Evolutionary conservation across 1,140 invertebrate species (phyloP).

Genomic region (Penaeus chinensis): DNA sequence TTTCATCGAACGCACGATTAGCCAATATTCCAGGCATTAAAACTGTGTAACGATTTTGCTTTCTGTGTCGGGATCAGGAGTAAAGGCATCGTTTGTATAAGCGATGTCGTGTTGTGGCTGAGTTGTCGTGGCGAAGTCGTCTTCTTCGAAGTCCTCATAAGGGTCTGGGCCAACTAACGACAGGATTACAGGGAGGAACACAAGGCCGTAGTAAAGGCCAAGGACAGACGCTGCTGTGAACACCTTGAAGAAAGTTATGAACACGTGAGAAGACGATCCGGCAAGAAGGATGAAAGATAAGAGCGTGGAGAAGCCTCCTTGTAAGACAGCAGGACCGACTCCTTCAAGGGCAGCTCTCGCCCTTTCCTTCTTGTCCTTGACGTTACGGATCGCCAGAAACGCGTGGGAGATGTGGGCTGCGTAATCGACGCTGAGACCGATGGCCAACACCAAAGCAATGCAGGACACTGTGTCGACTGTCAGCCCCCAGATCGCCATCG

Average conservation of each 20-base stretch:
- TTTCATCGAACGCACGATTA: too few relatives aligned
- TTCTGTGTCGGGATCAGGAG: slow-evolving; percentile 12
- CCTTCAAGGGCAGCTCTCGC: slow-evolving; percentile 68
- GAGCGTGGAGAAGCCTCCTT: slow-evolving; percentile 72
- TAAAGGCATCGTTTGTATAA: slow-evolving; percentile 45
- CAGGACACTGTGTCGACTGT: slow-evolving; percentile 74
- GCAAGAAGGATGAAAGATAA: slow-evolving; percentile 71
- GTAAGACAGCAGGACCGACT: slow-evolving; percentile 72
- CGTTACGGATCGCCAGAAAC: slow-evolving; percentile 70
- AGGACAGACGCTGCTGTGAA: slow-evolving; percentile 74
- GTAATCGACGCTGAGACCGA: slow-evolving; percentile 74
- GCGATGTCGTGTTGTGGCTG: not conserved
- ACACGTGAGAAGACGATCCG: slow-evolving; percentile 70
- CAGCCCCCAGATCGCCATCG: slow-evolving; percentile 72
- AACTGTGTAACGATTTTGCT: too few relatives aligned
- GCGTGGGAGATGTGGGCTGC: slow-evolving; percentile 73
- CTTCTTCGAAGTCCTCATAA: slow-evolving; percentile 50
- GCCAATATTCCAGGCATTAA: too few relatives aligned
- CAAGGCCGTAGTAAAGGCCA: slow-evolving; percentile 73
- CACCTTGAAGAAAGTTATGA: slow-evolving; percentile 74
- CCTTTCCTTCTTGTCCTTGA: slow-evolving; percentile 69
- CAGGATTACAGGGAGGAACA: slow-evolving; percentile 73
- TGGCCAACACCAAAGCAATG: slow-evolving; percentile 71
- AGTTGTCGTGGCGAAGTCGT: not conserved
- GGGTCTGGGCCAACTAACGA: slow-evolving; percentile 71